Base-by-base conservation (phyloP, 2,797 vertebrate species). In the Loriculus beryllinus region DNA sequence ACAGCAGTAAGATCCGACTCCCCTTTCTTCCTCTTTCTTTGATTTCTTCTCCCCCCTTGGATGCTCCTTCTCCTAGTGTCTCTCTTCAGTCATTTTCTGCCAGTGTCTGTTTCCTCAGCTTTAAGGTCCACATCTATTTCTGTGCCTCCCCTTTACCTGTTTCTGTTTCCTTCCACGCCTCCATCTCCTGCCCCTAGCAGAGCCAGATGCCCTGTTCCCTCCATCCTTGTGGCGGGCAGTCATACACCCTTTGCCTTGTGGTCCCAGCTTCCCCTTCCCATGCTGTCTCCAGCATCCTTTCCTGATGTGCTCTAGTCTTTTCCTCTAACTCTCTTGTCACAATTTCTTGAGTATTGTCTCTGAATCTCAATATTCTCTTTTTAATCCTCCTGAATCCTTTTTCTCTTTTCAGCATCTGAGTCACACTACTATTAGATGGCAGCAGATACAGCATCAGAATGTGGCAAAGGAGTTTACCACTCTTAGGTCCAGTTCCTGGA, bases 401-500 rank as follows among this genome's bases (percentile, higher is more conserved):
- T 51, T 47, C 11, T 59, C 77, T 59, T 57, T 47, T 68, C 62
- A 52, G 26, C 1, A 0, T 62, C 49, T 54, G 35, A n/a, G 37
- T 75, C 35, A 21, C 35, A 52, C 48, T 68, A 17, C 20, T 39
- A 42, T 47, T 85, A 75, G 29, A 49, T 62, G 39, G 37, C 57
- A 76, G 47, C 37, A 81, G 40, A 40, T 45, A 19, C 49, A 75
- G 31, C 63, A 87, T 45, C 69, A 70, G 56, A 57, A 31, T 18
- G 35, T 26, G 37, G 37, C 39, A 63, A 76, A 51, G 48, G 20
- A 28, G 26, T 57, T 88, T 72, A 28, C 18, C 47, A 20, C 26
- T 67, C 52, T 71, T 23, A 33, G 26, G 26, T 71, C 37, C 0
- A 0, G 39, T 62, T 59, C 23, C 16, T 0, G 0, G 20, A 17